Evolutionary conservation across 2,888 invertebrate genomes (phyloP).

Genomic region (Sepioteuthis lessoniana): DNA sequence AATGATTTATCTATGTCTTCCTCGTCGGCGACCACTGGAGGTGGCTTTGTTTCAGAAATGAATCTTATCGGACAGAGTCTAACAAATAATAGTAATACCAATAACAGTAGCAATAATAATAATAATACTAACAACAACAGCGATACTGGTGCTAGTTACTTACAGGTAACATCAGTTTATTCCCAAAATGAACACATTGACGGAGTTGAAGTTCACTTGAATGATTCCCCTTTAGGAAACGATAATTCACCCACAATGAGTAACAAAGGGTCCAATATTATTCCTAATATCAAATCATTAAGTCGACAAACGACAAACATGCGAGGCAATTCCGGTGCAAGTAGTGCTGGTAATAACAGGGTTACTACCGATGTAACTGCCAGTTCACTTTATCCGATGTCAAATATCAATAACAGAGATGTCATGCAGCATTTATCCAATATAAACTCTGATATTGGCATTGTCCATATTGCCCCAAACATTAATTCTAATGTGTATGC

Average conservation of each 20-base stretch:
- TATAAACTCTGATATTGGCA: slow-evolving; percentile 16
- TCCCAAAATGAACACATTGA: slow-evolving; percentile 2
- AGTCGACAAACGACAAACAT: neutral
- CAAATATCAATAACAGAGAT: slow-evolving; percentile 35
- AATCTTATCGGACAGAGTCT: neutral
- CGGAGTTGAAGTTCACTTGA: neutral
- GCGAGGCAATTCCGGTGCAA: neutral
- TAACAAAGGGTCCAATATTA: slow-evolving; percentile 40
- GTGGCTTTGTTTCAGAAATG: neutral
- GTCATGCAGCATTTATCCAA: neutral
- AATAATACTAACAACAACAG: neutral
- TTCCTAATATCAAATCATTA: neutral
- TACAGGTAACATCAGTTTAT: slow-evolving; percentile 3
- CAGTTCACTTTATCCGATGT: neutral
- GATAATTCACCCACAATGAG: slow-evolving; percentile 38
- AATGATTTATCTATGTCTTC: slow-evolving; percentile 38
- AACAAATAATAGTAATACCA: neutral
- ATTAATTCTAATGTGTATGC: neutral
- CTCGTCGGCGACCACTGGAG: neutral
- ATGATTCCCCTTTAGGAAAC: neutral
- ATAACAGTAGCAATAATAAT: neutral
- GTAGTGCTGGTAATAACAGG: neutral
- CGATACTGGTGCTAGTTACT: neutral
- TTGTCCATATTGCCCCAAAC: slow-evolving; percentile 9
- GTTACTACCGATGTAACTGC: slow-evolving; percentile 5